Conservation (phyloP, 2,113 vertebrate species). For the Actinemys pallida region DNA sequence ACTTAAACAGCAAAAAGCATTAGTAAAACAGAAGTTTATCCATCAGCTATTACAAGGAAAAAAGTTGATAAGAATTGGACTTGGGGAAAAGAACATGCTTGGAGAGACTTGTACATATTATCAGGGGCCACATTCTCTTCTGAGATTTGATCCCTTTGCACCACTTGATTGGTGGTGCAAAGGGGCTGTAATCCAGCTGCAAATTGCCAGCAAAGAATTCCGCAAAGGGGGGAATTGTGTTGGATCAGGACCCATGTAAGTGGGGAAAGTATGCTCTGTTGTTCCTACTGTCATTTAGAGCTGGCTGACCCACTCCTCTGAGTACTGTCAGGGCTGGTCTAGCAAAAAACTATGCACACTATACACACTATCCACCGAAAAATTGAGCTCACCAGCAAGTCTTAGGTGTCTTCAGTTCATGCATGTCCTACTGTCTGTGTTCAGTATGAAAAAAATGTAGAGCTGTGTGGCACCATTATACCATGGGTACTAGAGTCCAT, state of each 20-base stretch:
- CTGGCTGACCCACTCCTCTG: fast-evolving
- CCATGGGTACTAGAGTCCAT: neutral
- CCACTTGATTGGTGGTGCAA: neutral
- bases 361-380: neutral
- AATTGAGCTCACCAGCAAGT: neutral
- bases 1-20: slow-evolving; percentile 13
- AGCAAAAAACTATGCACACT: neutral
- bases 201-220: neutral
- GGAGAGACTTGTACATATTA: neutral
- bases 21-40: slow-evolving; percentile 39
- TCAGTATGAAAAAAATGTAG: fast-evolving
- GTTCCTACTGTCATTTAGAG: neutral
- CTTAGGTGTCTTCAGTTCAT: neutral
- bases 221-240: neutral
- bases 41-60: slow-evolving; percentile 34
- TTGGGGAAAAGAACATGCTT: neutral
- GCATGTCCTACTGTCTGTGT: neutral
- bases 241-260: neutral
- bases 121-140: neutral
- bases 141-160: neutral
- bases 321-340: neutral
- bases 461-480: neutral
- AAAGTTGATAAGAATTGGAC: neutral
- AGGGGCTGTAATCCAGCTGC: neutral
- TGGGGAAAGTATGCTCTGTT: neutral